Base-by-base conservation (phyloP, 2,113 vertebrate genomes). In the Calidris pygmaea region DNA sequence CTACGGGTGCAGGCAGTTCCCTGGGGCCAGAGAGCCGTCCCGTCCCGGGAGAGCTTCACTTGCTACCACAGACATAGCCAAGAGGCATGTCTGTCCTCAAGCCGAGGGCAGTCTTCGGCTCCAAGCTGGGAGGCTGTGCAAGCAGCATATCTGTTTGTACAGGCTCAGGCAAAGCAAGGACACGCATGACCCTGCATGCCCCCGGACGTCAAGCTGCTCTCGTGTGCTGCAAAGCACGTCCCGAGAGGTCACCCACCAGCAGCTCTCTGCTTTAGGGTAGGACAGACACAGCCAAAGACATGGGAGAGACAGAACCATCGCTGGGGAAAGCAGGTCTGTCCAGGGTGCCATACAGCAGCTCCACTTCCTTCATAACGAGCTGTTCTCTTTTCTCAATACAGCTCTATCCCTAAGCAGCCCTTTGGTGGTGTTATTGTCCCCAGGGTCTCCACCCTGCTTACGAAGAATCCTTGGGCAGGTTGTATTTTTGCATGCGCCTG, bases 121-220 rank as follows among this genome's bases (percentile, higher is more conserved):
- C 23, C 78, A 72, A 66, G 82, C 39, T 53, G 65, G 34, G 58
- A 62, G 26, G 32, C 17, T 67, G 32, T 4, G 50, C 8, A 66
- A 53, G 9, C 80, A 65, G 73, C 1, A 0, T 17, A 63, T 43
- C 39, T 78, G 48, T 52, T 73, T 53, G 39, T 20, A n/a, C 13
- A 23, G 65, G 58, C 53, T 73, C 41, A 48, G 59, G 55, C 47
- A 93, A 60, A 85, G 43, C 30, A 73, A 78, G 66, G 93, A 76
- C 48, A 32, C 9, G 21, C 81, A 62, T 1, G 41, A 79, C 19
- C 19, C 34, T 76, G 58, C 43, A 6, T 2, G 71, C 6, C 26
- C 58, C 0, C 0, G 58, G 67, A 66, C 2, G 2, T 1, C 22
- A 18, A 65, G 48, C 34, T 34, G 66, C 74, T 60, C 74, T 59